Base-by-base conservation (phyloP, 2,113 vertebrate species). In the Rhinopomastus cyanomelas region DNA sequence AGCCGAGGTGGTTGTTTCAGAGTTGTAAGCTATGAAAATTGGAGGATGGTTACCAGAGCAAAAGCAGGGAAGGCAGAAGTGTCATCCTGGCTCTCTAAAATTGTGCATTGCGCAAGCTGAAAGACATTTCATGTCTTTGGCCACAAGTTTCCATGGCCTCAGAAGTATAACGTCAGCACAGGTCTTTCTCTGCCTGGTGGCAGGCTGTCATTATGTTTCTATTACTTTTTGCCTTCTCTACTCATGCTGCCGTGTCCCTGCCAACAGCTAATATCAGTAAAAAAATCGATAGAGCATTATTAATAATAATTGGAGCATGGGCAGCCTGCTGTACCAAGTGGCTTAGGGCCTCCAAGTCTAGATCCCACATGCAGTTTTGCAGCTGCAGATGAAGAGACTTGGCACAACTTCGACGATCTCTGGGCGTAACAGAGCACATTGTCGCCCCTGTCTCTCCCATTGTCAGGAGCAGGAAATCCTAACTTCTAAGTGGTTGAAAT, bases 281-380 rank as follows among this genome's bases (percentile, higher is more conserved):
- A 91, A 79, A 48, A 91, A 89, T 51, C 51, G 36, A 82, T 83
- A 56, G 87, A 91, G 20, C 66, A 34, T 64, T 87, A 72, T 66
- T 84, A 76, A 68, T 73, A 73, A 52, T 68, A 81, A 88, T 90
- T 89, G 88, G 91, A 89, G 17, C 8, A 13, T 11, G 37, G 18
- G 16, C 6, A 16, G 20, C 7, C 29, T 12, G 11, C 87, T 91
- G 30, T 23, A 46, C 20, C 26, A 10, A n/a, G 37, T 4, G 3
- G 11, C 46, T 78, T 67, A n/a, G 18, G 62, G 37, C 16, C 22
- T 81, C 51, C 37, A 53, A 36, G 19, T 13, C 29, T 1, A 62
- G 48, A 44, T 82, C 89, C 56, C 88, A 32, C 60, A 30, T 42
- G 84, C 37, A 6, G 17, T 55, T 84, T 69, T 68, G 22, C 27